phyloP scores from a whole-genome alignment of 2,888 invertebrate genomes.

The Gryllus longicercus region DNA sequence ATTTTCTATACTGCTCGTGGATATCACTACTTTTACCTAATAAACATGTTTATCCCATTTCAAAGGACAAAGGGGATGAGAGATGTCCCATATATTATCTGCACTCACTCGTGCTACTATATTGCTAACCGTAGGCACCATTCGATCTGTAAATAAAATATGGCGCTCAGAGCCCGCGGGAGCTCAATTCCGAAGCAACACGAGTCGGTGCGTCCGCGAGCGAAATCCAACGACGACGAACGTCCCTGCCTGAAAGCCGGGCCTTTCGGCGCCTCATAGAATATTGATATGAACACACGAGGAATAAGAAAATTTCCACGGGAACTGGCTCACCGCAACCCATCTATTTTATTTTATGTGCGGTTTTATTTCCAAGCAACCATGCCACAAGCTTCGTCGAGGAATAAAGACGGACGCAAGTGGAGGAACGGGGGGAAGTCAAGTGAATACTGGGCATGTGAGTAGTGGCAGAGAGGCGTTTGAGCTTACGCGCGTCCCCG shows the following conservation, averaged over 20 bases:
- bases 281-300: neutral
- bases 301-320: neutral
- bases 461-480: no score
- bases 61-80: no score
- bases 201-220: neutral
- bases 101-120: no score
- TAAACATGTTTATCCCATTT: no score
- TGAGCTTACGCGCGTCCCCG: no score
- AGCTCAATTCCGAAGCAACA: conserved; percentile 9
- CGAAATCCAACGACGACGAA: neutral
- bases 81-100: no score
- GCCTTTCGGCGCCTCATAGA: neutral
- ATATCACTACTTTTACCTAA: no score
- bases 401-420: neutral
- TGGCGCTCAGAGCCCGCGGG: neutral
- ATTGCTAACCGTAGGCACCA: no score
- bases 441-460: no score
- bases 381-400: neutral
- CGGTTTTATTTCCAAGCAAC: neutral
- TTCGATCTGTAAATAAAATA: no score
- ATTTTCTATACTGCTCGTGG: no score
- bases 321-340: conserved; percentile 10
- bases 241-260: neutral
- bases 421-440: no score
- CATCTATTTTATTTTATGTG: conserved; percentile 17